Conservation (phyloP, 2,113 vertebrate genomes). For the Paramisgurnus dabryanus region DNA sequence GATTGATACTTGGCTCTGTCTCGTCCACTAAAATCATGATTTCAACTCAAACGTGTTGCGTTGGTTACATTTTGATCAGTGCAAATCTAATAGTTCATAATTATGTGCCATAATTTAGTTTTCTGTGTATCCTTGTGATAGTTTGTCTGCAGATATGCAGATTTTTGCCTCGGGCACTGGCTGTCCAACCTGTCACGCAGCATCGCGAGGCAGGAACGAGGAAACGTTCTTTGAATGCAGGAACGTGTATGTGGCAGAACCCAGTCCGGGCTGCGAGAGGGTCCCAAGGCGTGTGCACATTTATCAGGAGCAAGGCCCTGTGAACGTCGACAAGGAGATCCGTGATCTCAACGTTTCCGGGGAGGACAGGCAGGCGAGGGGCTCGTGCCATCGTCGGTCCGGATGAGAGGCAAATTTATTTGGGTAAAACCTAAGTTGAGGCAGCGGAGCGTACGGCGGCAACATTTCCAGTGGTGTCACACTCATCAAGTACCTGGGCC, state of each 20-base stretch:
- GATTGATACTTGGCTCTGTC: constrained; percentile 69
- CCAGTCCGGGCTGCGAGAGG: constrained; percentile 65
- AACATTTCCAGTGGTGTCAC: constrained; percentile 78
- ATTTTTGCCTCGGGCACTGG: constrained; percentile 62
- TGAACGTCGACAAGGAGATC: constrained; percentile 76
- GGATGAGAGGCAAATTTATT: constrained; percentile 79
- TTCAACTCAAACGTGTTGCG: constrained; percentile 31
- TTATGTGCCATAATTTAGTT: constrained; percentile 50
- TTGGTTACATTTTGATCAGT: neutral
- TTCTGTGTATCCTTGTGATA: constrained; percentile 57
- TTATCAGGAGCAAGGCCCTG: constrained; percentile 75
- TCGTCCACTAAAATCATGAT: constrained; percentile 59
- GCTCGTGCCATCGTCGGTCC: constrained; percentile 65
- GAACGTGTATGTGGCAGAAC: constrained; percentile 69
- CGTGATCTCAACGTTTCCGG: constrained; percentile 76
- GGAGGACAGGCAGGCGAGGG: constrained; percentile 72
- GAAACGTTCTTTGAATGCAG: constrained; percentile 64
- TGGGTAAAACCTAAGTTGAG: constrained; percentile 73
- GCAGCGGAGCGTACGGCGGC: constrained; percentile 76
- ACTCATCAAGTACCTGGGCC: constrained; percentile 80
- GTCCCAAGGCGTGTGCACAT: constrained; percentile 74
- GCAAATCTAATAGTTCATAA: neutral
- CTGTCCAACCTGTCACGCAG: constrained; percentile 69
- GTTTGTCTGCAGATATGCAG: constrained; percentile 33
- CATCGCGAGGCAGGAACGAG: constrained; percentile 47